Conservation (phyloP, 2,888 invertebrate genomes). For the Platypus cylindrus region DNA sequence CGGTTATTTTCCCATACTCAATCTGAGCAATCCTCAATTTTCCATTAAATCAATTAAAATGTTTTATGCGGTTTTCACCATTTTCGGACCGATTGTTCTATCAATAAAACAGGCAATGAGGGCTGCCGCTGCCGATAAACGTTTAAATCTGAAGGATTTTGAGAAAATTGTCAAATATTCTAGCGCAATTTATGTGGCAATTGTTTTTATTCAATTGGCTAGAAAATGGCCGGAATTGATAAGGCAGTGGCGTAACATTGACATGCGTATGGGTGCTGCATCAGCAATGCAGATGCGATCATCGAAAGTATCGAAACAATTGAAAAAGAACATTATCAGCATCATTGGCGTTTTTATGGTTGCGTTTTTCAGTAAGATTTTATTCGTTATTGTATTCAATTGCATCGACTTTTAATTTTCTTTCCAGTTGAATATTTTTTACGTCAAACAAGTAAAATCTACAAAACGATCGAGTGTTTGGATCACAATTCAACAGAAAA, state of each 20-base stretch:
- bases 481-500: conserved; percentile 11
- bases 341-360: too few relatives aligned
- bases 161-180: conserved; percentile 10
- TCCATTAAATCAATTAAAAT: conserved; percentile 8
- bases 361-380: conserved; percentile 14
- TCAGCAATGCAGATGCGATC: too few relatives aligned
- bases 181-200: conserved; percentile 7
- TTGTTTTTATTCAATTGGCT: conserved; percentile 15
- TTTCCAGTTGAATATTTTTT: conserved; percentile 16
- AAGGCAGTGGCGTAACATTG: conserved; percentile 16
- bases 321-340: too few relatives aligned
- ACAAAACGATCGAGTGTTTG: conserved; percentile 13
- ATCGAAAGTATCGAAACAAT: too few relatives aligned
- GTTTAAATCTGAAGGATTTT: conserved; percentile 6
- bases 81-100: conserved; percentile 12
- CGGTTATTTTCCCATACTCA: conserved; percentile 19
- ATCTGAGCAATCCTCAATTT: conserved; percentile 10
- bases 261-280: conserved; percentile 17
- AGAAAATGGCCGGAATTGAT: conserved; percentile 16
- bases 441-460: conserved; percentile 14
- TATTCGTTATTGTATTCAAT: background rate
- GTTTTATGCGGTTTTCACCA: conserved; percentile 11
- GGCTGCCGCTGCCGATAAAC: conserved; percentile 3
- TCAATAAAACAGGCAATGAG: conserved; percentile 11
- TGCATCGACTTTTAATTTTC: too few relatives aligned